Evolutionary conservation across 2,797 vertebrate species (phyloP), one percentile per base, ranked within the genome.

Genomic region (Pantherophis vulpinus): DNA sequence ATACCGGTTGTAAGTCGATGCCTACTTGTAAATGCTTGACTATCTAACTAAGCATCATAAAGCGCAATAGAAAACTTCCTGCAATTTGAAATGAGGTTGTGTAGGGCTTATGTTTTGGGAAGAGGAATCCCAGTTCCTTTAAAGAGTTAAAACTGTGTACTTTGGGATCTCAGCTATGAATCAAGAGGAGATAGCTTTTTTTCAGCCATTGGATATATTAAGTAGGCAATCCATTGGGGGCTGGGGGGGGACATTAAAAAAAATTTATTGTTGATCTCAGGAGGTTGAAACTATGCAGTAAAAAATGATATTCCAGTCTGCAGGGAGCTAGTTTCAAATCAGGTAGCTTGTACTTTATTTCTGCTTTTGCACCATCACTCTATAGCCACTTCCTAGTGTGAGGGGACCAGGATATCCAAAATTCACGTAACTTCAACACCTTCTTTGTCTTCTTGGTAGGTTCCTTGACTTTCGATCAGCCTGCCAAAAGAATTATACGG

Each of bases 391-490:
- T 14, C 47, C 55, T 74, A 83, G 5, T 0, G 1, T 27, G 23
- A 37, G 23, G n/a, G 13, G 32, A 58, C 91, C 60, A 55, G 20
- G 63, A 10, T 25, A n/a, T 70, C n/a, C 32, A 42, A 88, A 56
- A 25, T 12, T 56, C 51, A 10, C 6, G 16, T 18, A 47, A 91
- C 54, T 27, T 25, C 5, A 94, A 13, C 0, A 0, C 0, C 58
- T 58, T 60, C 4, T 92, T 91, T 47, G 9, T 47, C 87, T 56
- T 88, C 3, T 94, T 92, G 1, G 0, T 94, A 97, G 96, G 93
- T 92, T 63, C 92, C 88, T 90, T 4, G 25, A 86, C 0, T 23
- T 55, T 13, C 0, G 10, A 70, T 91, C 51, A n/a, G 61, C 20
- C 54, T 79, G 0, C 87, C n/a, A 0, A 16, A 91, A 93, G 63